Base-by-base conservation (phyloP, 2,113 vertebrate genomes). In the Chamaea fasciata region DNA sequence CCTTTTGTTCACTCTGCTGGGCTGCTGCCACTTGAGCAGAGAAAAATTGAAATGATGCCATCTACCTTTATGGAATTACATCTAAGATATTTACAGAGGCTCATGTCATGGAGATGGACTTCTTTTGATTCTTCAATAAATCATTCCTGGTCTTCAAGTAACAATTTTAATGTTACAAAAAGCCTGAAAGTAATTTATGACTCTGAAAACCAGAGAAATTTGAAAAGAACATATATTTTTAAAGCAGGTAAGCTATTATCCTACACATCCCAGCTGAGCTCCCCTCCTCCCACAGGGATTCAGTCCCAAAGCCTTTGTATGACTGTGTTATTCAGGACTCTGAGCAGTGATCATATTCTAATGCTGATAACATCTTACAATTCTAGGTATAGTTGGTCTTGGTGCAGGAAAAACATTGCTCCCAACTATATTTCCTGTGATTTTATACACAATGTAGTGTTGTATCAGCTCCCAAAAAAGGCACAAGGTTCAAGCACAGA, bases 11-110 rank as follows among this genome's bases (percentile, higher is more conserved):
- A 53, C 62, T 93, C 91, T 94, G 93, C 96, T 91, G 89, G 93
- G 95, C 89, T 82, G 57, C 65, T 97, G 94, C 90, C 91, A 83
- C 83, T 11, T 87, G 83, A 95, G 95, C 30, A 53, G 60, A 94
- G 90, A 89, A 91, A 94, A 96, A 97, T 18, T 96, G 97, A 97
- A 97, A 97, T 91, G 71, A 94, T 95, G 90, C 91, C 97, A 97
- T 80, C 70, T 84, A 56, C 77, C 57, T 97, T 96, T 96, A 96
- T 93, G 94, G 97, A 98, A 97, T 96, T 93, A 88, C 64, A 95
- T 78, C 88, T 68, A 87, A 82, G 92, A 89, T 95, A 96, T 97
- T 96, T 96, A 97, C 95, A 92, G 94, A 87, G 63, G 70, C 64
- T 95, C 86, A 79, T 82, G 95, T 83, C 83, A 59, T 56, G 41